These are phyloP conservation scores for Aptenodytes forsteri DNA, from an alignment of 2,113 vertebrate genomes.

Conservation along the genomic window DNA sequence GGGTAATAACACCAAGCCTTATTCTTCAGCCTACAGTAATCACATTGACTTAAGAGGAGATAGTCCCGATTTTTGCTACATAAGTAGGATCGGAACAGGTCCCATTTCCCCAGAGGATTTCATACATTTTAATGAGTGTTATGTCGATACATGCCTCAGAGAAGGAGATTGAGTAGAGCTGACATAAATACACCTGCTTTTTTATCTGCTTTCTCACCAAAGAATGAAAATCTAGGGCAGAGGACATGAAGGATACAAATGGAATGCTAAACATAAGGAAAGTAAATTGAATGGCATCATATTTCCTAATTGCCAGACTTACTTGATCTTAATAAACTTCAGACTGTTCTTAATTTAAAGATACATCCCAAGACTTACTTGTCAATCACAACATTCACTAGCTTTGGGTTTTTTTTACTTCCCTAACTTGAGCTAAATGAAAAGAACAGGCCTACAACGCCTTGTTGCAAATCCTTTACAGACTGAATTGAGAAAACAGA, in stretches of 20 bases:
- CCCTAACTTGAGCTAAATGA: slow-evolving; percentile 1
- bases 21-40: not conserved
- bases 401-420: not conserved
- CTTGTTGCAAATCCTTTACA: not conserved
- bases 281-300: not conserved
- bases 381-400: slow-evolving; percentile 8
- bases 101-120: not conserved
- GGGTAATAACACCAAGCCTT: not conserved
- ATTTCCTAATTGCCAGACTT: slow-evolving; percentile 23
- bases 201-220: not conserved
- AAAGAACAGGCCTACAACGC: not conserved
- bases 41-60: not conserved
- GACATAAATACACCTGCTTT: not conserved
- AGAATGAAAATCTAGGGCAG: slow-evolving; percentile 16
- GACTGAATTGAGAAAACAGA: not conserved
- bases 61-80: not conserved
- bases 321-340: not conserved
- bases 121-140: not conserved
- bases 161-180: not conserved
- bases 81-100: not conserved
- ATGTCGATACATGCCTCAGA: not conserved
- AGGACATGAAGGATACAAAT: slow-evolving; percentile 26
- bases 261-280: slow-evolving; percentile 45
- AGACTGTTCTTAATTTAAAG: not conserved
- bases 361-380: not conserved